phyloP scores from a whole-genome alignment of 2,797 vertebrate species.

The Phrynocephalus guinanensis region DNA sequence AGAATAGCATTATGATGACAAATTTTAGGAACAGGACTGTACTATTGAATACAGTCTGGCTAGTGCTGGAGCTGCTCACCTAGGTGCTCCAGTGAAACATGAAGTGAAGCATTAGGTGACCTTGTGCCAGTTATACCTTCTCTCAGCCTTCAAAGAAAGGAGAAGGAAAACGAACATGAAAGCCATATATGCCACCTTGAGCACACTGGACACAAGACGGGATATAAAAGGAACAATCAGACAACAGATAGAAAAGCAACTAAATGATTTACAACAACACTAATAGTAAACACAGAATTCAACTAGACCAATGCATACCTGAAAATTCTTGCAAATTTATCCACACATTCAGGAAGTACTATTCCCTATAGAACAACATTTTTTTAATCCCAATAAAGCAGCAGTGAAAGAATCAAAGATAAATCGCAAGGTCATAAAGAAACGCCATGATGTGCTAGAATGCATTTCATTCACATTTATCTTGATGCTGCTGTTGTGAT shows the following conservation, averaged over 20 bases:
- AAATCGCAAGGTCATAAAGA: background rate
- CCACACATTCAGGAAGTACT: background rate
- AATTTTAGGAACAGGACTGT: background rate
- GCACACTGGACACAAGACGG: too few species aligned
- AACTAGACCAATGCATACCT: background rate
- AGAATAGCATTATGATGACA: background rate
- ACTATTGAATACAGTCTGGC: background rate
- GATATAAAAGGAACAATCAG: too few species aligned
- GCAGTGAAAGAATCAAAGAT: background rate
- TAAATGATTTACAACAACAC: too few species aligned
- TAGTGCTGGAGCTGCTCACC: too few species aligned
- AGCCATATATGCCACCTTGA: too few species aligned
- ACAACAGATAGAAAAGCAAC: too few species aligned
- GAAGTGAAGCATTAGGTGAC: too few species aligned
- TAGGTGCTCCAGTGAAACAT: too few species aligned
- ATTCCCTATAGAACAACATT: background rate
- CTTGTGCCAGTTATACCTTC: too few species aligned
- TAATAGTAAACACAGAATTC: background rate
- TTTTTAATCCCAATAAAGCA: background rate
- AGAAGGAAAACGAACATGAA: too few species aligned
- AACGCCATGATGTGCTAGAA: background rate
- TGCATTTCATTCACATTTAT: background rate
- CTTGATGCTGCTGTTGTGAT: background rate
- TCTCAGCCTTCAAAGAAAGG: too few species aligned
- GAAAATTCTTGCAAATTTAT: background rate